Evolutionary conservation across 2,888 invertebrate species (phyloP), one percentile per base, ranked within the genome.

Genomic region (Drosophila hamatofila): DNA sequence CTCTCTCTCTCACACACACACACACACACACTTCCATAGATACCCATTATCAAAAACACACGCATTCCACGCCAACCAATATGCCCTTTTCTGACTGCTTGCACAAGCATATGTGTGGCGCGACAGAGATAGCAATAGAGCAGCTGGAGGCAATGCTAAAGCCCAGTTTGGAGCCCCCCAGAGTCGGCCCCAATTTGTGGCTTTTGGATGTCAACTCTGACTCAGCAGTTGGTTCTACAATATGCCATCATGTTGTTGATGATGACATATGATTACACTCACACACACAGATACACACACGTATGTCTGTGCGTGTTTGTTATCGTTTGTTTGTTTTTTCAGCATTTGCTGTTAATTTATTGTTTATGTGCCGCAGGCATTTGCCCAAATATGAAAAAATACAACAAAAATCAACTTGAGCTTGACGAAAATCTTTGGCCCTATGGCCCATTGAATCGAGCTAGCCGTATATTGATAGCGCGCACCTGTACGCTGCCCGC

Each of bases 131-230:
- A 39, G 54, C 37, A 35, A 21, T 35, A 27, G 54, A 39, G 39
- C 41, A 25, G 54, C 48, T 42, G 42, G 52, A 49, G 58, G 63
- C 56, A 44, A 18, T 35, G 56, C 70, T 62, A 61, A 25, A 41
- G 54, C 62, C 55, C 65, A 48, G 44, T 60, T 30, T 49, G 18
- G 49, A 30, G 49, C 30, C 18, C 49, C 49, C 60, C 72, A 72
- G 48, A 60, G 63, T 57, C 74, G 77, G 62, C 80, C 77, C 65
- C 80, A 77, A 66, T 80, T 80, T 80, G 70, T 56, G 55, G 61
- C 58, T 76, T 67, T 72, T 52, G 51, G 81, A 81, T 90, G 87
- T 88, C 75, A 88, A 77, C 73, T 81, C 42, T 87, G 72, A 78
- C 80, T 83, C 76, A 83, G 80, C 87, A 60, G 54, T 41, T 41